Percentiles rank a stretch among this genome's conserved stretches.
Conservation (phyloP, 2,113 vertebrate genomes). For the Chamaetylas fuelleborni region DNA sequence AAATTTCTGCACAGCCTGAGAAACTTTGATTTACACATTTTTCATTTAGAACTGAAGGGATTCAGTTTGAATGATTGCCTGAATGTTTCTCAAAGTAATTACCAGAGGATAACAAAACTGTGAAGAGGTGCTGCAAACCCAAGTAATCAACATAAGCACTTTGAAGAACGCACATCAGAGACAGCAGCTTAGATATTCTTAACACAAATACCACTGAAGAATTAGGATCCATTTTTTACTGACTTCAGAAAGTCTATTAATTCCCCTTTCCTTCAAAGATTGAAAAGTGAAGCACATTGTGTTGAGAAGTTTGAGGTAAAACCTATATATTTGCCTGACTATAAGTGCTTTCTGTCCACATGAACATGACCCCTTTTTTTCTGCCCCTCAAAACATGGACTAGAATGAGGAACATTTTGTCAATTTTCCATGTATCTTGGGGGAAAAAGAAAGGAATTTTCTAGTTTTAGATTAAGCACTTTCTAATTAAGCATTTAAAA, state of each 20-base stretch:
- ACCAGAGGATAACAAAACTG: constrained; percentile 12
- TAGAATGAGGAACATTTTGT: neutral
- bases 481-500: neutral
- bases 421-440: neutral
- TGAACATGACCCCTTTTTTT: neutral
- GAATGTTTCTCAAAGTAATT: constrained; percentile 8
- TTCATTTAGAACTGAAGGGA: neutral
- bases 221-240: neutral
- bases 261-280: neutral
- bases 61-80: neutral
- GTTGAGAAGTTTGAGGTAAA: neutral
- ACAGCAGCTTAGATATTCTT: neutral
- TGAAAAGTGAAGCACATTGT: neutral
- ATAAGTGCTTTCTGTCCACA: neutral
- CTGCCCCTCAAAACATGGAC: neutral
- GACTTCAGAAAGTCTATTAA: neutral
- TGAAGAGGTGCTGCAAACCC: neutral
- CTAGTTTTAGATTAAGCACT: neutral
- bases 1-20: neutral
- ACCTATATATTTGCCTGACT: neutral
- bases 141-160: constrained; percentile 2
- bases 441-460: neutral
- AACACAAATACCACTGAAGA: neutral
- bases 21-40: neutral
- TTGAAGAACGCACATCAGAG: neutral